These are phyloP conservation scores for Hirtodrosophila duncani DNA, from an alignment of 2,888 invertebrate species.

Conservation along the genomic window DNA sequence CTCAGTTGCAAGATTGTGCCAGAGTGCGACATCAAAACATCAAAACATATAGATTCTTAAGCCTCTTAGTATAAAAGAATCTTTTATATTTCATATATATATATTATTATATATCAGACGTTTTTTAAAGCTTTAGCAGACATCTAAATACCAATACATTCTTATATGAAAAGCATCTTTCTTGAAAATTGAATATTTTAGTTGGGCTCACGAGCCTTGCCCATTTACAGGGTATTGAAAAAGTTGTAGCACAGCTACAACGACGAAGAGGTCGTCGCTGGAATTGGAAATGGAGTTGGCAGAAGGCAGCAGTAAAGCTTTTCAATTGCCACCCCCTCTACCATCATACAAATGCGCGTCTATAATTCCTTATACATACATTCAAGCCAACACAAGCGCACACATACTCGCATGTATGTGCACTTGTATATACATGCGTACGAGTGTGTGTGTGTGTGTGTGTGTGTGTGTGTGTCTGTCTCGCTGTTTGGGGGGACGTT, in stretches of 20 bases:
- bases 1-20: too few relatives aligned
- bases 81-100: too few relatives aligned
- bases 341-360: constrained; percentile 63
- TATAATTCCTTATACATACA: constrained; percentile 69
- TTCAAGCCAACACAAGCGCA: constrained; percentile 27
- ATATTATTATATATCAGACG: too few relatives aligned
- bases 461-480: constrained; percentile 28
- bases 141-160: too few relatives aligned
- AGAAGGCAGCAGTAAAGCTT: constrained; percentile 61
- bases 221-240: constrained; percentile 15
- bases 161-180: too few relatives aligned
- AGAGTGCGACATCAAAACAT: too few relatives aligned
- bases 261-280: constrained; percentile 19
- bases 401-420: not conserved
- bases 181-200: too few relatives aligned
- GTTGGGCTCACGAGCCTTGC: too few relatives aligned
- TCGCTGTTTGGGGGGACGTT: constrained; percentile 18
- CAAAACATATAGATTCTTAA: too few relatives aligned
- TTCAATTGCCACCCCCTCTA: constrained; percentile 74
- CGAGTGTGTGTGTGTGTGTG: constrained; percentile 16
- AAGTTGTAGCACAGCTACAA: constrained; percentile 23
- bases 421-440: constrained; percentile 2
- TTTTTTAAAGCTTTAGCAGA: too few relatives aligned
- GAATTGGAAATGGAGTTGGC: constrained; percentile 28
- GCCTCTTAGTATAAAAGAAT: too few relatives aligned